Evolutionary conservation across 2,113 vertebrate genomes (phyloP).

Genomic region (Apteryx owenii): DNA sequence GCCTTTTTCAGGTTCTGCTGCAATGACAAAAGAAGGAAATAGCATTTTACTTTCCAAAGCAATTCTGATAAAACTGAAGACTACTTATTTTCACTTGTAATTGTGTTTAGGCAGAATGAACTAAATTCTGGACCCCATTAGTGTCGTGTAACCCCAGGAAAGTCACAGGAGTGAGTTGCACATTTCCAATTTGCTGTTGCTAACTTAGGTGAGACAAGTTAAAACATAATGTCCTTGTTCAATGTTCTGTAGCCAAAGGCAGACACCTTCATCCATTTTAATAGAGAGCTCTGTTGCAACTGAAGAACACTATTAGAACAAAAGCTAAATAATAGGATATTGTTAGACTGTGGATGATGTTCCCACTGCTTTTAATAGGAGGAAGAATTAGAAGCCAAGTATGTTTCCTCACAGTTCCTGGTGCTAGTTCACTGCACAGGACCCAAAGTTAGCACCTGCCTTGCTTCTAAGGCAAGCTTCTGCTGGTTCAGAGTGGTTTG

Average conservation of each 20-base stretch:
- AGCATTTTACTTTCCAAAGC: neutral
- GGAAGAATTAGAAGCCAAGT: neutral
- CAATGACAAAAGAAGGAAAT: neutral
- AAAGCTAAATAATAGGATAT: too few species aligned
- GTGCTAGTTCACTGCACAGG: neutral
- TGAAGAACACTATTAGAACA: fast-evolving
- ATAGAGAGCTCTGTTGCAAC: too few species aligned
- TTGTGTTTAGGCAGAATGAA: neutral
- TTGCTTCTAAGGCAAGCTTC: neutral
- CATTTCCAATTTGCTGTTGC: too few species aligned
- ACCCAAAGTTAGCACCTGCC: too few species aligned
- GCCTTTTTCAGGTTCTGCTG: neutral
- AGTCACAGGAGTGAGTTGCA: neutral
- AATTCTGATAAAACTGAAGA: neutral
- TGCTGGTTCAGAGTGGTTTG: neutral
- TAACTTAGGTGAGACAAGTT: neutral
- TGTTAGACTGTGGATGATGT: neutral
- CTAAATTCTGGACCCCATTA: too few species aligned
- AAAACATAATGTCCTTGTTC: neutral
- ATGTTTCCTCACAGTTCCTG: neutral
- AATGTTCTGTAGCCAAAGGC: neutral
- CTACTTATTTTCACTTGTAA: neutral
- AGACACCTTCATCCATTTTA: neutral
- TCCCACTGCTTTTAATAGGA: neutral
- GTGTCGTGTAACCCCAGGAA: neutral